Percentiles rank a stretch among this genome's conserved stretches.
phyloP scores from a whole-genome alignment of 1,140 invertebrate genomes.

The Heliothis subflexa region DNA sequence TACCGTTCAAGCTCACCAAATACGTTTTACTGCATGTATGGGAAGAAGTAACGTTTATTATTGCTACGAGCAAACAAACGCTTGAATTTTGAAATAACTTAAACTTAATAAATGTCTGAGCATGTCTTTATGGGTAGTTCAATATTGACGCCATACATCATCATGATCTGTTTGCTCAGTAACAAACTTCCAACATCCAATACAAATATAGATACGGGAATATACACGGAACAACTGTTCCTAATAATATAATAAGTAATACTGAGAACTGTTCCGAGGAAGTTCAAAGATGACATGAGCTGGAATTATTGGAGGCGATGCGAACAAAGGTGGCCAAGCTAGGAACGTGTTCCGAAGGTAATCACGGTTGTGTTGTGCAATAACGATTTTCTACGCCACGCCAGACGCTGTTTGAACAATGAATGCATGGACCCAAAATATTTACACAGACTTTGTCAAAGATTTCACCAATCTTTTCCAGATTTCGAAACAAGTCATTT shows the following conservation, averaged over 20 bases:
- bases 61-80: conserved; percentile 7
- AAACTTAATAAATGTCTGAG: conserved; percentile 13
- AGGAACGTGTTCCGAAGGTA: conserved; percentile 62
- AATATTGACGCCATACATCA: conserved; percentile 31
- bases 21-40: conserved; percentile 18
- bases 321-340: conserved; percentile 60
- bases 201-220: conserved; percentile 9
- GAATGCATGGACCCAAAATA: conserved; percentile 53
- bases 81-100: conserved; percentile 26
- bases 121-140: conserved; percentile 4
- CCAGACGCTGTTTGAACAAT: conserved; percentile 59
- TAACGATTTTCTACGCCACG: conserved; percentile 67
- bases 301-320: conserved; percentile 62
- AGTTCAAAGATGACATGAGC: conserved; percentile 62
- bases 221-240: conserved; percentile 8
- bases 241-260: conserved; percentile 20
- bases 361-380: conserved; percentile 66
- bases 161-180: conserved; percentile 26
- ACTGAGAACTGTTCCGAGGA: conserved; percentile 22
- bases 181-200: neutral
- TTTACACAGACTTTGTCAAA: conserved; percentile 44
- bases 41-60: conserved; percentile 11
- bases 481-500: conserved; percentile 10
- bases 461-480: conserved; percentile 2
- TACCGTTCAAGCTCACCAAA: conserved; percentile 24